Evolutionary conservation across 2,797 vertebrate species (phyloP).

Genomic region (Enteromius anoplus): DNA sequence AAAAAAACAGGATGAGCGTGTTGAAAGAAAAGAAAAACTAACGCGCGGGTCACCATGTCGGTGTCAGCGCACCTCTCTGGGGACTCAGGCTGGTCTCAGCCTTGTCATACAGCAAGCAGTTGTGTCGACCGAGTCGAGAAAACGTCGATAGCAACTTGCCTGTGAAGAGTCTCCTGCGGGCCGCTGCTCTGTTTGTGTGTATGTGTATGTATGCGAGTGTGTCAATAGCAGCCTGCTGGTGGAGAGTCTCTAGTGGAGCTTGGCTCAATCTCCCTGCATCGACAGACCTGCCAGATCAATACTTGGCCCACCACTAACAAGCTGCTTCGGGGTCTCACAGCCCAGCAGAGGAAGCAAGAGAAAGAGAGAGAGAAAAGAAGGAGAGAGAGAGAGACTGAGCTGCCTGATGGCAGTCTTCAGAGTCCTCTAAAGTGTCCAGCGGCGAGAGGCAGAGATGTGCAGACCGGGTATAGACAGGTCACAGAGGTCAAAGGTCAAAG

Average conservation of each 20-base stretch:
- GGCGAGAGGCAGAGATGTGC: constrained; percentile 29
- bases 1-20: constrained; percentile 75
- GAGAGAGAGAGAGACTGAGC: constrained; percentile 68
- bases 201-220: constrained; percentile 61
- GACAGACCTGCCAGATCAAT: constrained; percentile 99
- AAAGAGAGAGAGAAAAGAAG: constrained; percentile 83
- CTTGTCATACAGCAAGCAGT: constrained; percentile 94
- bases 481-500: constrained; percentile 53
- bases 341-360: constrained; percentile 80
- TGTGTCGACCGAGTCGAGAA: constrained; percentile 76
- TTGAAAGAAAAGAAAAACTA: constrained; percentile 97
- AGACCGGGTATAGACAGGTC: constrained; percentile 37
- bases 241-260: constrained; percentile 98
- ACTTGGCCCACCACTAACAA: constrained; percentile 99
- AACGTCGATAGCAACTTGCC: constrained; percentile 97
- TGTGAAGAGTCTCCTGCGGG: constrained; percentile 97
- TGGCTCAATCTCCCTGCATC: constrained; percentile 99
- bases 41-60: constrained; percentile 83
- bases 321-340: constrained; percentile 99
- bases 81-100: constrained; percentile 87
- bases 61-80: constrained; percentile 88
- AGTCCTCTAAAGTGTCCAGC: constrained; percentile 43
- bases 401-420: constrained; percentile 29
- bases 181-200: constrained; percentile 83
- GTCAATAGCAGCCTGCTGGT: constrained; percentile 98